Base-by-base conservation (phyloP, 2,888 invertebrate genomes). In the Galerucella calmariensis region DNA sequence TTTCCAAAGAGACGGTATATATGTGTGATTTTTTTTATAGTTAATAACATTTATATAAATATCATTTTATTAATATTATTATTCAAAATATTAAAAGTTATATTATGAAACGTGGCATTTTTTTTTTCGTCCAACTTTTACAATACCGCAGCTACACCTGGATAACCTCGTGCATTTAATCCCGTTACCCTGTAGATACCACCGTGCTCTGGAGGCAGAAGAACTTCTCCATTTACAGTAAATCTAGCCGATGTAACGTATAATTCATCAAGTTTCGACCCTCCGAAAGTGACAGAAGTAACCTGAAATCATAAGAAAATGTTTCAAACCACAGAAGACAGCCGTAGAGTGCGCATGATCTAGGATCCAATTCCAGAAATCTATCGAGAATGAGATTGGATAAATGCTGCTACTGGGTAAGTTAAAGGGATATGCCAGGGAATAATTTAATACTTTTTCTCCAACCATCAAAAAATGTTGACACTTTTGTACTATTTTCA, bases 131-230 rank as follows among this genome's bases (percentile, higher is more conserved):
- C 6, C 6, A 5, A 1, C 1, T 35, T 27, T n/a, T 44, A 81
- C 58, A 82, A 75, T 67, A 78, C 79, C 65, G 80, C 78, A 51
- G 75, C 77, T 53, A 80, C 83, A 73, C 89, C 89, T 5, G 87
- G 87, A 24, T 83, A 85, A 0, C 93, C 93, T 74, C 84, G 88
- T 2, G 88, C 91, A 0, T 90, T 90, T 1, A 92, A 85, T 0
- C 91, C 91, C 0, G 90, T 90, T 58, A 93, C 85, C 77, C 88
- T 88, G 86, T 91, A 93, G 66, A 90, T 90, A 75, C 89, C 85
- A 2, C 93, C 93, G 73, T 89, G 88, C 0, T 82, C 76, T 11
- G 81, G 81, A 5, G 90, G 89, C 14, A 77, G 82, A 79, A 88
- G 89, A 8, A 53, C 63, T 12, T 11, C 35, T 10, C 70, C 63